Evolutionary conservation across 1,140 invertebrate species (phyloP).

Genomic region (Drosophila grimshawi): DNA sequence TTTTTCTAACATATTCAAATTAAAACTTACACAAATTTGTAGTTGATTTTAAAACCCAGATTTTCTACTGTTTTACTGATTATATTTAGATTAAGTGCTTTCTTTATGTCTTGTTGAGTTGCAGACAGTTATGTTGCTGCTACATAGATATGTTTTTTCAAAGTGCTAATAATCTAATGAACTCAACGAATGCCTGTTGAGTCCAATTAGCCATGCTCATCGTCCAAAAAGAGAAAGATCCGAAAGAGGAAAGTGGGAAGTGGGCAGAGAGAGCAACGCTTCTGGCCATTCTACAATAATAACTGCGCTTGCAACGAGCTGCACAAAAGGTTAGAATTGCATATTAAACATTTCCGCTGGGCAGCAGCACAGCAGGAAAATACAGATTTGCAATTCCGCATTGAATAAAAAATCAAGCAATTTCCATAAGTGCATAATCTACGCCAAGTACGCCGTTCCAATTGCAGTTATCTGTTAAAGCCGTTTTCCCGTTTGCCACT

Average conservation of each 20-base stretch:
- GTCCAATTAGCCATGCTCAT: neutral
- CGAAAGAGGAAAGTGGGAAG: no score
- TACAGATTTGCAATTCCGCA: constrained; percentile 25
- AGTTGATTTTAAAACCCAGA: no score
- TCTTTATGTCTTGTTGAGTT: no score
- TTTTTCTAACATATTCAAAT: no score
- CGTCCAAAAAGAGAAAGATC: no score
- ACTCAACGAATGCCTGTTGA: neutral
- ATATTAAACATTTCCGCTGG: constrained; percentile 45
- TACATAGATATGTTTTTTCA: no score
- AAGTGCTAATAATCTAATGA: no score
- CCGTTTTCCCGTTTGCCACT: constrained; percentile 24
- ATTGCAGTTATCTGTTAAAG: constrained; percentile 36
- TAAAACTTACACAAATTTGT: no score
- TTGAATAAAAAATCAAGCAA: constrained; percentile 29
- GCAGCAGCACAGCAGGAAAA: constrained; percentile 15
- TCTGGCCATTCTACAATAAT: neutral
- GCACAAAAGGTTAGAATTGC: constrained; percentile 29
- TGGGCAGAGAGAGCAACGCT: no score
- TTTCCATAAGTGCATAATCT: constrained; percentile 41
- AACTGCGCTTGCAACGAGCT: constrained; percentile 11
- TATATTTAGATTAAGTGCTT: no score
- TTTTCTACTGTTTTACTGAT: no score
- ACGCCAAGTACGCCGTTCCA: constrained; percentile 7
- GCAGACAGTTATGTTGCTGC: no score